These are phyloP conservation scores for Sebastes steindachneri DNA, from an alignment of 2,797 vertebrate genomes.

Conservation along the genomic window DNA sequence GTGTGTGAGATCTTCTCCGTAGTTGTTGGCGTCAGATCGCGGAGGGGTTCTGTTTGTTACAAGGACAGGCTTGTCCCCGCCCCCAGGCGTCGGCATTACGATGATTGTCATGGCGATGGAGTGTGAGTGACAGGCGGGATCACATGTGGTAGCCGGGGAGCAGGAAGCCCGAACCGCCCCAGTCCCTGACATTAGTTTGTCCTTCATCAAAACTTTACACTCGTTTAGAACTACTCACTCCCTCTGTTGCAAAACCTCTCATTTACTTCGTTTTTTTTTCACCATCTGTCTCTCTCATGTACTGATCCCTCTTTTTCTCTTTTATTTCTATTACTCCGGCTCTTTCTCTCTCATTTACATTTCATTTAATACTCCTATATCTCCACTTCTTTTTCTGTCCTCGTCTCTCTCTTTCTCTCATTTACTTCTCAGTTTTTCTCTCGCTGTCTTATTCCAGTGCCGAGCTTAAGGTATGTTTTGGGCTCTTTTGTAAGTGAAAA, in stretches of 20 bases:
- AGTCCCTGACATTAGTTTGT: constrained; percentile 88
- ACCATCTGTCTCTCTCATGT: constrained; percentile 58
- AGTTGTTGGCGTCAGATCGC: constrained; percentile 78
- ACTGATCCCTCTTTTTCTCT: constrained; percentile 21
- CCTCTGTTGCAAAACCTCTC: constrained; percentile 50
- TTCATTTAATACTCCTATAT: constrained; percentile 31
- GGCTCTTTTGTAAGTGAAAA: constrained; percentile 43
- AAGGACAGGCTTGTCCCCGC: constrained; percentile 85
- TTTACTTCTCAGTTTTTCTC: constrained; percentile 13
- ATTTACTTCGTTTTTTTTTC: constrained; percentile 34
- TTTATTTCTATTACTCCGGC: constrained; percentile 41
- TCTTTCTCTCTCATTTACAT: constrained; percentile 61
- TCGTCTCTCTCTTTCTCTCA: background rate
- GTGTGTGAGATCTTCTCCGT: constrained; percentile 57
- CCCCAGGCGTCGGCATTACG: constrained; percentile 77
- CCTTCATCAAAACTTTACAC: constrained; percentile 87
- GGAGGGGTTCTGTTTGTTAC: constrained; percentile 83
- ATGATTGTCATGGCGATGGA: constrained; percentile 87
- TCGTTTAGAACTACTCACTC: constrained; percentile 71
- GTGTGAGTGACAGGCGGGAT: constrained; percentile 87
- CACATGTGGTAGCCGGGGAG: constrained; percentile 84
- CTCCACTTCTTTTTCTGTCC: constrained; percentile 5
- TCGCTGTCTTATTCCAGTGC: constrained; percentile 11
- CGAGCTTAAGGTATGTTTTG: constrained; percentile 27
- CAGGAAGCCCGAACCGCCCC: constrained; percentile 82